These are phyloP conservation scores for Brachionus manjavacas DNA, from an alignment of 1,140 invertebrate species.

Conservation along the genomic window DNA sequence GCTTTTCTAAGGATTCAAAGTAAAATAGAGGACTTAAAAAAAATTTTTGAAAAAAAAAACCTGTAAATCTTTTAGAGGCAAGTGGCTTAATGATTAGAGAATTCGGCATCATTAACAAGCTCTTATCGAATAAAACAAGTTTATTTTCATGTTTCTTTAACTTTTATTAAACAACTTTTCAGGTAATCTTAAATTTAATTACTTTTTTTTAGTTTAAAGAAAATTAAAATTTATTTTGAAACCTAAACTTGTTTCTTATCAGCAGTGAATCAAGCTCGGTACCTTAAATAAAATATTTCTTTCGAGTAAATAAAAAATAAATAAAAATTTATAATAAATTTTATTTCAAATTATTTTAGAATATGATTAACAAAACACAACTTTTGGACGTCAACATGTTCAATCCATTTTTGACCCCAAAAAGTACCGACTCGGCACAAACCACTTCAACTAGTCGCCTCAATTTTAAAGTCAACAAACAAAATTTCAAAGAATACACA, in stretches of 20 bases:
- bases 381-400: background rate
- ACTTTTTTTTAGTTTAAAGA: background rate
- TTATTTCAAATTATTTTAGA: background rate
- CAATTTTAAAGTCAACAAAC: constrained; percentile 12
- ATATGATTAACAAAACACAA: background rate
- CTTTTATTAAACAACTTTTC: background rate
- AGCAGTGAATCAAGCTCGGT: background rate
- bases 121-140: background rate
- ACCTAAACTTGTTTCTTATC: background rate
- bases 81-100: background rate
- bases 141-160: background rate
- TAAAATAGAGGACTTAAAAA: background rate
- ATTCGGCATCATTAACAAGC: background rate
- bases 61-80: background rate
- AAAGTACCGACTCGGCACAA: background rate
- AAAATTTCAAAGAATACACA: constrained; percentile 11
- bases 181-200: constrained; percentile 21
- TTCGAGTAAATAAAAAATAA: background rate
- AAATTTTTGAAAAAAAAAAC: background rate
- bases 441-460: background rate
- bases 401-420: background rate
- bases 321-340: background rate
- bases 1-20: background rate
- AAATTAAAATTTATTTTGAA: constrained; percentile 6
- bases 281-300: background rate